Evolutionary conservation across 1,140 invertebrate species (phyloP).

Genomic region (Tetramorium parvispinum): DNA sequence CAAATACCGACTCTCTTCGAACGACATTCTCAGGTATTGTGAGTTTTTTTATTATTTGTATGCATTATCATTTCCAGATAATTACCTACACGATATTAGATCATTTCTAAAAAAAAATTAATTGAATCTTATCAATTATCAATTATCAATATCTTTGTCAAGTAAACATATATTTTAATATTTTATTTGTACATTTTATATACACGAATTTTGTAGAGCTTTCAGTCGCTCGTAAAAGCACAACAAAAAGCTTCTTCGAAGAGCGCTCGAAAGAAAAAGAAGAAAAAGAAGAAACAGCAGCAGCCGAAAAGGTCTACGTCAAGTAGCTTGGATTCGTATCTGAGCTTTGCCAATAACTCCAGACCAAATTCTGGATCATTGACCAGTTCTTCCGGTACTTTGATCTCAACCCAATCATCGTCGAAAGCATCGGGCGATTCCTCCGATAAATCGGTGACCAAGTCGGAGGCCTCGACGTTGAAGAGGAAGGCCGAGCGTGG

Average conservation of each 20-base stretch:
- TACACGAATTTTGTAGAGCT: constrained; percentile 73
- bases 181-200: not conserved
- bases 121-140: not conserved
- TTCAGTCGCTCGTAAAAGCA: constrained; percentile 70
- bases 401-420: constrained; percentile 71
- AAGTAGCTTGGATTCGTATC: constrained; percentile 79
- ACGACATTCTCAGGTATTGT: constrained; percentile 88
- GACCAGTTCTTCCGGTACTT: constrained; percentile 78
- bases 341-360: constrained; percentile 75
- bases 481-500: constrained; percentile 82
- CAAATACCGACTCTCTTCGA: constrained; percentile 90
- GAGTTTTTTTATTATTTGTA: not conserved
- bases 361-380: constrained; percentile 80
- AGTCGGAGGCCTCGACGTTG: constrained; percentile 64
- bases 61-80: not conserved
- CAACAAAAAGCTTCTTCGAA: constrained; percentile 37
- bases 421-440: constrained; percentile 70
- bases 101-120: not conserved
- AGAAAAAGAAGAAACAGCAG: constrained; percentile 64
- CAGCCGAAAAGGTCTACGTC: constrained; percentile 73
- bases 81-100: not conserved
- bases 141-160: not conserved
- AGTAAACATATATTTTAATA: not conserved
- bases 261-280: constrained; percentile 12
- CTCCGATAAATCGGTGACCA: constrained; percentile 72